Conservation (phyloP, 2,797 vertebrate species). For the Adelosebastes latens region DNA sequence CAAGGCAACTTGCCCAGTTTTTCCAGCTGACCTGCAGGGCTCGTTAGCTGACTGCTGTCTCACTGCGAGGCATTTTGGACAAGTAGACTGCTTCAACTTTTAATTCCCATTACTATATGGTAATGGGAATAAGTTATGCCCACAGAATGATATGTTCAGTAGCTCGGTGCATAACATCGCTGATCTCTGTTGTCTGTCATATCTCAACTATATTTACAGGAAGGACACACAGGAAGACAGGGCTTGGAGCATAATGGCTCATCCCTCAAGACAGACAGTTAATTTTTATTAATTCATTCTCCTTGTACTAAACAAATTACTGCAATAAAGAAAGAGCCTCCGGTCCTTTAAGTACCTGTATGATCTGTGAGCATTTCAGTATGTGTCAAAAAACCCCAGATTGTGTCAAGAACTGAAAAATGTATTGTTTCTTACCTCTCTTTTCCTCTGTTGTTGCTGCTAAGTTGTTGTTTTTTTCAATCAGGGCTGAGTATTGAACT, state of each 20-base stretch:
- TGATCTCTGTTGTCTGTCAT: not conserved
- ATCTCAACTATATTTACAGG: not conserved
- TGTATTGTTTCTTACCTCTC: not conserved
- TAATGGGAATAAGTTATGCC: not conserved
- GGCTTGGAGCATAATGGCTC: no score
- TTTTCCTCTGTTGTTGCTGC: not conserved
- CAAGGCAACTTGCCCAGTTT: conserved; percentile 51
- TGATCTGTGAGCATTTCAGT: not conserved
- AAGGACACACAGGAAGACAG: not conserved
- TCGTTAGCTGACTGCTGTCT: conserved; percentile 38
- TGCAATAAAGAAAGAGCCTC: not conserved
- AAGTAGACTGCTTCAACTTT: not conserved
- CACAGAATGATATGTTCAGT: not conserved
- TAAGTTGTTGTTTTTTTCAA: not conserved
- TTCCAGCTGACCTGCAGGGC: conserved; percentile 50
- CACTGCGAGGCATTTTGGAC: conserved; percentile 18
- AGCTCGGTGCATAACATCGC: not conserved
- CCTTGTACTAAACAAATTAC: not conserved
- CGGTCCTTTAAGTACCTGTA: not conserved
- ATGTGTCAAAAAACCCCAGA: not conserved
- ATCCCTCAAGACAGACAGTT: not conserved
- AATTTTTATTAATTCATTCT: not conserved
- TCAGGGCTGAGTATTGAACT: not conserved
- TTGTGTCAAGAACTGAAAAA: not conserved
- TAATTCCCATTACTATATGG: not conserved